These are phyloP conservation scores for Takifugu bimaculatus DNA, from an alignment of 2,113 vertebrate genomes.

Conservation along the genomic window DNA sequence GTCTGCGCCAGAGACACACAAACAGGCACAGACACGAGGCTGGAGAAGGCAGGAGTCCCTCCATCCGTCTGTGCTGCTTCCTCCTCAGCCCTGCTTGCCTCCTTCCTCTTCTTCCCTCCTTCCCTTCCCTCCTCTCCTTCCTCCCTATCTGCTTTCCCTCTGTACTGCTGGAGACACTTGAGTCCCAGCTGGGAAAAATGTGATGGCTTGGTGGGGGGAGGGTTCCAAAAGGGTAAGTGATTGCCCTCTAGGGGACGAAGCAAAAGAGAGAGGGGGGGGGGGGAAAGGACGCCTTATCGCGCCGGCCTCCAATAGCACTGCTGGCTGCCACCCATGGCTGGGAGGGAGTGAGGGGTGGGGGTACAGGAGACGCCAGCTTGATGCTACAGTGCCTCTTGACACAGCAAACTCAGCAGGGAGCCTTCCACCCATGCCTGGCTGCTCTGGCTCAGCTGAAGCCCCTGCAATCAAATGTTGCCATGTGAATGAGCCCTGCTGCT, in stretches of 20 bases:
- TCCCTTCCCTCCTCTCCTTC: constrained; percentile 15
- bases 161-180: constrained; percentile 65
- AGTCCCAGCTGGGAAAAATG: constrained; percentile 65
- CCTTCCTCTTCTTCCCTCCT: too few species aligned
- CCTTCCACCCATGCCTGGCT: constrained; percentile 41
- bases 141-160: constrained; percentile 30
- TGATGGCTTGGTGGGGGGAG: constrained; percentile 66
- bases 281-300: constrained; percentile 69
- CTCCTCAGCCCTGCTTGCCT: background rate
- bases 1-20: constrained; percentile 38
- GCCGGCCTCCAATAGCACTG: constrained; percentile 65
- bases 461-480: constrained; percentile 40
- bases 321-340: constrained; percentile 64
- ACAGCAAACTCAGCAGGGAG: constrained; percentile 63
- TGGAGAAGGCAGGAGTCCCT: constrained; percentile 21
- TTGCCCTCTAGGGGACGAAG: constrained; percentile 81
- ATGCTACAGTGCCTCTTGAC: constrained; percentile 66
- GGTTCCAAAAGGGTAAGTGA: constrained; percentile 77
- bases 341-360: constrained; percentile 4
- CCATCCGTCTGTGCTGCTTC: constrained; percentile 24
- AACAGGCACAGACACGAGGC: constrained; percentile 18
- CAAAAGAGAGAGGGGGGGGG: constrained; percentile 44
- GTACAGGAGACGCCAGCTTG: constrained; percentile 41
- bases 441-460: constrained; percentile 25
- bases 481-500: constrained; percentile 31